Conservation (phyloP, 2,113 vertebrate genomes). For the Thalassarche chlororhynchos region DNA sequence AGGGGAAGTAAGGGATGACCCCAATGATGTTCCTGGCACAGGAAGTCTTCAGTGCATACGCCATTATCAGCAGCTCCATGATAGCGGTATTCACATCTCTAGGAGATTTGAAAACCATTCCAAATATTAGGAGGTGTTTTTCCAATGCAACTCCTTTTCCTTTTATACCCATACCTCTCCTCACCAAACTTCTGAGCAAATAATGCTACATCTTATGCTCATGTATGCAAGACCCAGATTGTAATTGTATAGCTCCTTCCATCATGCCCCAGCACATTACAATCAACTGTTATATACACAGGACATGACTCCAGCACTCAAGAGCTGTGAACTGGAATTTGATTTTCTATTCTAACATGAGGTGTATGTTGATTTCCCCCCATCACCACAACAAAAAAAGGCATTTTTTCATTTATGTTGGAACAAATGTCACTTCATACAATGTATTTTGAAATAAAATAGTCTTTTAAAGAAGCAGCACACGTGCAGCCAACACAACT, state of each 20-base stretch:
- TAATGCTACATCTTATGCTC: neutral
- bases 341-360: neutral
- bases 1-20: slow-evolving; percentile 98
- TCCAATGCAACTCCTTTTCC: neutral
- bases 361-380: neutral
- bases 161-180: neutral
- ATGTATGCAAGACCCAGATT: neutral
- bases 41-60: slow-evolving; percentile 94
- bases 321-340: neutral
- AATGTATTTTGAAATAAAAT: neutral
- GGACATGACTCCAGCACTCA: neutral
- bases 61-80: slow-evolving; percentile 98
- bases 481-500: neutral
- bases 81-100: slow-evolving; percentile 98
- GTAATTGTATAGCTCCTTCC: neutral
- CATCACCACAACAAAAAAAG: neutral
- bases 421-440: neutral
- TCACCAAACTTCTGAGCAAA: neutral
- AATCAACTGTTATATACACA: neutral
- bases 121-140: neutral
- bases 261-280: neutral
- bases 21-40: slow-evolving; percentile 97
- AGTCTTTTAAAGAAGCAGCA: neutral
- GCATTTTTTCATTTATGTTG: neutral
- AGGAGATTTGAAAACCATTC: neutral